phyloP scores from a whole-genome alignment of 2,888 invertebrate genomes.

The Trichogramma dendrolimi region DNA sequence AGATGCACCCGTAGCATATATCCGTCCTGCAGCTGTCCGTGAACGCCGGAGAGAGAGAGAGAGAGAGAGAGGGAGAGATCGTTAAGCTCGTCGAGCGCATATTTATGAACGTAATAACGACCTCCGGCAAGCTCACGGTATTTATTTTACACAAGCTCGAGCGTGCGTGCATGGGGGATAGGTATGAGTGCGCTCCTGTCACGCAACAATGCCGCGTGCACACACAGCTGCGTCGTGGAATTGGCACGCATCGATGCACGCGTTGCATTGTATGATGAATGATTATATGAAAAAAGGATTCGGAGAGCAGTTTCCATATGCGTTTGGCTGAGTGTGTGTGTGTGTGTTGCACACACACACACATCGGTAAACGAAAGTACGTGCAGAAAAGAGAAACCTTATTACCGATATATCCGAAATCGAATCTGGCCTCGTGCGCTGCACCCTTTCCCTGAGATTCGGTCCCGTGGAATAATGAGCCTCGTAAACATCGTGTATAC shows the following conservation, averaged over 20 bases:
- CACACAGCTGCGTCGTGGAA: background rate
- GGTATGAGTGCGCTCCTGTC: background rate
- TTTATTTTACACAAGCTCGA: background rate
- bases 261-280: too few species aligned
- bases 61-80: background rate
- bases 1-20: too few species aligned
- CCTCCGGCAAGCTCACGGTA: background rate
- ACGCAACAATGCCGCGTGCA: constrained; percentile 11
- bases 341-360: too few species aligned
- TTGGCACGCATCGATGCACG: too few species aligned
- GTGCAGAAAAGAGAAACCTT: background rate
- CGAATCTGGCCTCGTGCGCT: background rate
- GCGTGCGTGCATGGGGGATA: background rate
- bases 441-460: background rate
- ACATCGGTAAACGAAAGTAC: constrained; percentile 19
- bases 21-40: too few species aligned
- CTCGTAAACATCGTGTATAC: too few species aligned
- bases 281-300: too few species aligned
- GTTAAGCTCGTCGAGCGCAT: background rate
- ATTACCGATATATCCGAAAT: constrained; percentile 22
- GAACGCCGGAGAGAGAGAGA: background rate
- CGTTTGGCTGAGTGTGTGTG: too few species aligned
- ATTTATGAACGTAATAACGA: background rate
- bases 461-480: background rate
- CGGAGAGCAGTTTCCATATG: too few species aligned